Evolutionary conservation across 2,888 invertebrate genomes (phyloP).

Genomic region (Ferrisia virgata): DNA sequence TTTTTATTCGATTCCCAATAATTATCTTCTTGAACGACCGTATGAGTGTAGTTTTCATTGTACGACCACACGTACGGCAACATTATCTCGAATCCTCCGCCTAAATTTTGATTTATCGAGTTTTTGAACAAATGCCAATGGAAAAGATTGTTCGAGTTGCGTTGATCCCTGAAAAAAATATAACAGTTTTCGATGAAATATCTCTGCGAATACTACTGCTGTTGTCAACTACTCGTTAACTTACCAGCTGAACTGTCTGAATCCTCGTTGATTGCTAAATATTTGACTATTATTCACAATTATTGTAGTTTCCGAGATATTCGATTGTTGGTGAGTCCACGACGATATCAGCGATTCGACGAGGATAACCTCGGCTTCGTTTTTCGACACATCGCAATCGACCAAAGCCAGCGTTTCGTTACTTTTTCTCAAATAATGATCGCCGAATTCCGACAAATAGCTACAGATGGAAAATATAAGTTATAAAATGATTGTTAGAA

Average conservation of each 20-base stretch:
- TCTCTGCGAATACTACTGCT: too few species aligned
- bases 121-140: conserved; percentile 89
- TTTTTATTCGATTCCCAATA: conserved; percentile 82
- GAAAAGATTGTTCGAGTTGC: conserved; percentile 94
- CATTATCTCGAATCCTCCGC: conserved; percentile 82
- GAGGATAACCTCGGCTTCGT: conserved; percentile 74
- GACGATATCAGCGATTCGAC: conserved; percentile 75
- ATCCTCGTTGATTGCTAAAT: conserved; percentile 81
- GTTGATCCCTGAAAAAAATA: conserved; percentile 69
- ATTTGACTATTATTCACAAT: conserved; percentile 83
- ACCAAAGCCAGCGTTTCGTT: conserved; percentile 82
- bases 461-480: too few species aligned
- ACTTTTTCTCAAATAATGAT: conserved; percentile 79
- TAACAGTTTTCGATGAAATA: too few species aligned
- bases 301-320: conserved; percentile 85
- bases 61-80: conserved; percentile 95
- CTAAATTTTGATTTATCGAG: conserved; percentile 77
- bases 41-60: conserved; percentile 90
- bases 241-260: conserved; percentile 74
- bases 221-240: too few species aligned
- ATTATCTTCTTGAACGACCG: conserved; percentile 80
- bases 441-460: conserved; percentile 78
- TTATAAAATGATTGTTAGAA: too few species aligned
- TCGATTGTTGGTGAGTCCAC: conserved; percentile 68
- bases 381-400: conserved; percentile 76